Conservation (phyloP, 2,888 invertebrate species). For the Tortricodes alternella region DNA sequence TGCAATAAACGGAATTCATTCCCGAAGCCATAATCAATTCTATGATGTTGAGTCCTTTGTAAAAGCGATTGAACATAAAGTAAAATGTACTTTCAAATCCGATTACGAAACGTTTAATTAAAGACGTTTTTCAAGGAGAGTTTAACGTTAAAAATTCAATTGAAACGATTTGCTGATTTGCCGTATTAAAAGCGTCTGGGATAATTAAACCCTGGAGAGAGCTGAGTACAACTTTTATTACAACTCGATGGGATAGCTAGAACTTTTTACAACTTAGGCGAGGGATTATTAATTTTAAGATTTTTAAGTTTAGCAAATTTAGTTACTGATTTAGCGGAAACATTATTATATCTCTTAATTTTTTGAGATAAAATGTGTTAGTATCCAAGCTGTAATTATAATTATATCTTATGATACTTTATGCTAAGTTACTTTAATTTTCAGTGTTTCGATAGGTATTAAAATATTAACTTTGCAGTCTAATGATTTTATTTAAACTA, state of each 20-base stretch:
- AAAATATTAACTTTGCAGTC: no score
- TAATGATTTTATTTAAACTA: no score
- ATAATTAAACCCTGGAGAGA: conserved; percentile 9
- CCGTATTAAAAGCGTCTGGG: conserved; percentile 5
- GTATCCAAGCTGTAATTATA: no score
- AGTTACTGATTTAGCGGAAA: no score
- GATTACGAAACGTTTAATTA: conserved; percentile 23
- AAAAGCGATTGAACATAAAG: background rate
- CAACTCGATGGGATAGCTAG: background rate
- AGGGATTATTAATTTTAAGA: no score
- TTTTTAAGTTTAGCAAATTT: no score
- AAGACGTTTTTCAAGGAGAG: conserved; percentile 15
- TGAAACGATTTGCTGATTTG: conserved; percentile 20
- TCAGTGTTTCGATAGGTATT: no score
- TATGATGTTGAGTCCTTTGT: background rate
- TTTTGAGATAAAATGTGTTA: no score
- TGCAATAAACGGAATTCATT: background rate
- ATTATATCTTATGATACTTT: no score
- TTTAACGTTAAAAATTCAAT: conserved; percentile 11
- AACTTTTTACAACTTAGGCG: no score
- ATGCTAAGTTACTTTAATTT: no score
- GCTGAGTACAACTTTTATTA: background rate
- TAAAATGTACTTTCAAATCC: conserved; percentile 1
- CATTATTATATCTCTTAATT: no score
- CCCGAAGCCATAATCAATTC: background rate